Base-by-base conservation (phyloP, 2,888 invertebrate species). In the Nycteola revayana region DNA sequence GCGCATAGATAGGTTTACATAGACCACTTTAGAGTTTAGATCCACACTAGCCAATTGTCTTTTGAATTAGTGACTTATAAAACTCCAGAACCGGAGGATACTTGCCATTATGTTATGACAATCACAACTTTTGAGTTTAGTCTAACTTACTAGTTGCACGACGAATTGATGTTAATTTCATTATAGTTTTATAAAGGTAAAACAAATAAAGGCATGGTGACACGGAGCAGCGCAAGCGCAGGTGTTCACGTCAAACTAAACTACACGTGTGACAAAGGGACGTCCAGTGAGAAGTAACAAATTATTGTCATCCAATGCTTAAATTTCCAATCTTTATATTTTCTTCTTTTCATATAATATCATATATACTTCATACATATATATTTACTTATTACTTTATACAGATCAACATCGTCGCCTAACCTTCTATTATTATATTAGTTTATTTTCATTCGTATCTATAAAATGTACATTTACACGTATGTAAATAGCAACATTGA, bases 241-340 rank as follows among this genome's bases (percentile, higher is more conserved):
- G 28, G 41, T 36, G 39, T 25, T 31, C 36, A 1, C 59, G 52
- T 54, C 53, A 51, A 54, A 61, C 46, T 31, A 30, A 62, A 54
- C 38, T 33, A 50, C 66, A 59, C 62, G 38, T 39, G 62, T 53
- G 65, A 38, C 53, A 67, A 73, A 69, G 55, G 43, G 69, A 70
- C 55, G 60, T 60, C 66, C 62, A 52, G 63, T 58, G 64, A 73
- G 66, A 69, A 76, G 69, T 82, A 85, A 86, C 82, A 79, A 86
- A 85, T 87, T 88, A 88, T 88, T 88, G 87, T 88, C 87, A 84
- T 87, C 79, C 85, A 79, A 87, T 82, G 86, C 83, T 86, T 82
- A 76, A 72, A 58, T 66, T 76, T 76, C 66, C 84, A 76, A 79
- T 72, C 67, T 68, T 77, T 81, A 76, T 57, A 73, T 71, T 66